Conservation (phyloP, 2,113 vertebrate species). For the Daphoenositta chrysoptera region DNA sequence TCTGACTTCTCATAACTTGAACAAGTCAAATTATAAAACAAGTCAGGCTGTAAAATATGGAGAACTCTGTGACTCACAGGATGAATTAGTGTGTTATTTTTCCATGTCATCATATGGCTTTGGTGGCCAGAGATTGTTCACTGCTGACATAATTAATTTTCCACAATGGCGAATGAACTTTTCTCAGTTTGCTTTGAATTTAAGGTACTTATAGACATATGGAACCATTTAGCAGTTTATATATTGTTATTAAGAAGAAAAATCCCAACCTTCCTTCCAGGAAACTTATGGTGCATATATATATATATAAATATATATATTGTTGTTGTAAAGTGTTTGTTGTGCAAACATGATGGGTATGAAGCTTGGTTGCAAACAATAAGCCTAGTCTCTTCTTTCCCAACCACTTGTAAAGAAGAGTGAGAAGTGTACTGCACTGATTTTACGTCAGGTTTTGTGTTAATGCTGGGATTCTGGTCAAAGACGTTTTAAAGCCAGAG, state of each 20-base stretch:
- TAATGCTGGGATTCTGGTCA: not conserved
- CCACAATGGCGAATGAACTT: not conserved
- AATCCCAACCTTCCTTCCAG: not conserved
- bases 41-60: not conserved
- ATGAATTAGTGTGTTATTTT: not conserved
- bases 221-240: not conserved
- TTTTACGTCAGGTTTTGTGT: not conserved
- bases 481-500: not conserved
- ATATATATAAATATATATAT: rapidly evolving
- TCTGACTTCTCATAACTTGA: not conserved
- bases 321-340: not conserved
- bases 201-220: not conserved
- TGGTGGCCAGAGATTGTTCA: not conserved
- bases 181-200: not conserved
- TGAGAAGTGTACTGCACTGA: not conserved
- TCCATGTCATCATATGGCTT: not conserved
- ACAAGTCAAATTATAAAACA: not conserved
- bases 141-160: not conserved
- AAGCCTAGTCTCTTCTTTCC: not conserved
- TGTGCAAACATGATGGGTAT: not conserved
- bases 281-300: not conserved
- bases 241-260: not conserved
- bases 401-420: not conserved
- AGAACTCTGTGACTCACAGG: not conserved
- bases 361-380: not conserved